Evolutionary conservation across 2,113 vertebrate species (phyloP), one percentile per base, ranked within the genome.

Genomic region (Notarius lentiginosus): DNA sequence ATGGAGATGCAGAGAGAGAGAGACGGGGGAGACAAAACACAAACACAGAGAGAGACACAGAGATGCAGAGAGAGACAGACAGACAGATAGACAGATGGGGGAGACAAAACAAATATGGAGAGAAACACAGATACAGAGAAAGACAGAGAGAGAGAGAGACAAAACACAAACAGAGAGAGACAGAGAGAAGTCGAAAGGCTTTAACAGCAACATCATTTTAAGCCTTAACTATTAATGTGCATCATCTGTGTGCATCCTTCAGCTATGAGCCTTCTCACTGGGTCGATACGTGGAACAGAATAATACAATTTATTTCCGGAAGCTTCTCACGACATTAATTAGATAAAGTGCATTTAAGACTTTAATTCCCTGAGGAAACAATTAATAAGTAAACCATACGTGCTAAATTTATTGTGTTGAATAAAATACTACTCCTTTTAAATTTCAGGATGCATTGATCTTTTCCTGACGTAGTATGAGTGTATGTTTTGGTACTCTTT

Each of bases 301-400:
- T 24, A 51, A 75, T 55, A 41, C 51, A 56, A 12, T 18, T 41
- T 4, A n/a, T 55, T 41, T 86, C 75, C 61, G 79, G 84, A 86
- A 86, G 47, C 84, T 55, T 79, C 49, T 55, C 51, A 53, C 65
- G 84, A 85, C 72, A 85, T 53, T 58, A 79, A 30, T 34, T 30
- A 79, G 47, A 63, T 47, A 75, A 89, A 79, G 87, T 87, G 89
- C 51, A 47, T 88, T 90, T 88, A 90, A 89, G 88, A 90, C 90
- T 75, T 92, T 55, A 86, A 87, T 63, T 77, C 87, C 88, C 91
- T 34, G 51, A 91, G 91, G 89, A 89, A 91, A 91, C 84, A 88
- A 90, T 92, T 91, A 90, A 92, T 90, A 93, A 92, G 90, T 88
- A 86, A 90, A 88, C 41, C 88, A 87, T 92, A 47, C 86, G 61